Evolutionary conservation across 2,797 vertebrate genomes (phyloP).

Genomic region (Notamacropus eugenii): DNA sequence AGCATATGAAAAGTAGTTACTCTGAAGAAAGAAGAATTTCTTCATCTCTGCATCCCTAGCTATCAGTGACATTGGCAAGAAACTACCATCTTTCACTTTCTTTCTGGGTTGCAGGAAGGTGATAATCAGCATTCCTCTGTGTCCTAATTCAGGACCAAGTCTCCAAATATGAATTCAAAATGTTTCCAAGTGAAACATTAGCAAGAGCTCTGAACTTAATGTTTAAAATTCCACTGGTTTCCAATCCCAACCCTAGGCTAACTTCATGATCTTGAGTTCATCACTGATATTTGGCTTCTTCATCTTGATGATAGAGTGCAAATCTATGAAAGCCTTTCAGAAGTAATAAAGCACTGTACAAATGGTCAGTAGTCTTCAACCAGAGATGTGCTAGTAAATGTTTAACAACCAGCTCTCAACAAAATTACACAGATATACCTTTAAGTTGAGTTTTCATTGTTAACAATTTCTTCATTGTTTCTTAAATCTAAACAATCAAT

Average conservation of each 20-base stretch:
- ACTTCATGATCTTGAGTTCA: background rate
- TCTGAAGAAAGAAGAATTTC: background rate
- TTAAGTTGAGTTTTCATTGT: background rate
- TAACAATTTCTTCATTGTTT: background rate
- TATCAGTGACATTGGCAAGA: slow-evolving; percentile 1
- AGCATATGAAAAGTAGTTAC: background rate
- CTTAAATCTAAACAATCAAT: background rate
- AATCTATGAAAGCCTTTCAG: background rate
- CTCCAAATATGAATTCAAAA: background rate
- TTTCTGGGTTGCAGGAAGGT: slow-evolving; percentile 26
- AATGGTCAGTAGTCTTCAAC: background rate
- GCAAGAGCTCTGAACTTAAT: background rate
- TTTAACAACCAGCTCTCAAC: background rate
- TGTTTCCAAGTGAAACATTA: background rate
- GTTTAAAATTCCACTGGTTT: background rate
- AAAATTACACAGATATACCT: background rate
- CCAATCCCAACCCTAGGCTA: background rate
- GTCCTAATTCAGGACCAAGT: background rate
- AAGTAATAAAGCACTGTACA: background rate
- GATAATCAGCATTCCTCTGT: background rate
- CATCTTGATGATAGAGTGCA: background rate
- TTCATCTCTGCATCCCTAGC: background rate
- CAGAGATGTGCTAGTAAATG: background rate
- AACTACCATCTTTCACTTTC: slow-evolving; percentile 11
- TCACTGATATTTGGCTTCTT: background rate